Percentiles rank a stretch among this genome's conserved stretches.
Conservation (phyloP, 1,140 invertebrate genomes). For the Pachypeltis micranthus region DNA sequence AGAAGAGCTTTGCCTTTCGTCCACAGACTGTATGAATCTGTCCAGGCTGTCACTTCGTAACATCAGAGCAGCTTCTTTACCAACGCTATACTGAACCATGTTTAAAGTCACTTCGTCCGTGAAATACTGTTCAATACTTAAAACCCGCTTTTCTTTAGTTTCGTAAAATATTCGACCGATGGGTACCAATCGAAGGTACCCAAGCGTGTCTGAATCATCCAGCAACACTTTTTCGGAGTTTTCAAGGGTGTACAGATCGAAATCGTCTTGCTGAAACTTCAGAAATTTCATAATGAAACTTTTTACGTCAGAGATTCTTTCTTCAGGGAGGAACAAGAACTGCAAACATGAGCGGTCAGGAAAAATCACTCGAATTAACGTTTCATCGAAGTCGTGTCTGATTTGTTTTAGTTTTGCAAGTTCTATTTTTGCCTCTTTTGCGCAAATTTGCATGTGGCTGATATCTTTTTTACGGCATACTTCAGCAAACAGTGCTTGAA, state of each 20-base stretch:
- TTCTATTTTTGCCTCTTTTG: no score
- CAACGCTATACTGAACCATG: not conserved
- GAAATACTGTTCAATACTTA: not conserved
- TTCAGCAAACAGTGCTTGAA: slow-evolving; percentile 2
- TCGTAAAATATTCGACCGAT: not conserved
- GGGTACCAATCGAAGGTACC: not conserved
- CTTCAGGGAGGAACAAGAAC: slow-evolving; percentile 1
- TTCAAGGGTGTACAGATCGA: not conserved
- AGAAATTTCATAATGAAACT: not conserved
- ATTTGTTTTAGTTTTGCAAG: slow-evolving; percentile 1
- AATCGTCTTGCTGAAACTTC: not conserved
- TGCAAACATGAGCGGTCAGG: not conserved
- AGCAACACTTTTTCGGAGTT: not conserved
- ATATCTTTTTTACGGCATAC: not conserved
- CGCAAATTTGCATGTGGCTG: not conserved
- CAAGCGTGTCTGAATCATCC: not conserved
- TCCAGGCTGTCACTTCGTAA: not conserved
- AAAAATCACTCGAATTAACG: not conserved
- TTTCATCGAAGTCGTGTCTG: not conserved
- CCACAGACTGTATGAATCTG: not conserved
- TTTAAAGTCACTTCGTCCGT: not conserved
- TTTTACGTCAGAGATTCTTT: slow-evolving; percentile 10
- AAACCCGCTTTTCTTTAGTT: not conserved
- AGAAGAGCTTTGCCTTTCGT: not conserved
- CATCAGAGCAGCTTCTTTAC: not conserved